Evolutionary conservation across 2,888 invertebrate species (phyloP), one percentile per base, ranked within the genome.

Genomic region (Leptinotarsa juncta): DNA sequence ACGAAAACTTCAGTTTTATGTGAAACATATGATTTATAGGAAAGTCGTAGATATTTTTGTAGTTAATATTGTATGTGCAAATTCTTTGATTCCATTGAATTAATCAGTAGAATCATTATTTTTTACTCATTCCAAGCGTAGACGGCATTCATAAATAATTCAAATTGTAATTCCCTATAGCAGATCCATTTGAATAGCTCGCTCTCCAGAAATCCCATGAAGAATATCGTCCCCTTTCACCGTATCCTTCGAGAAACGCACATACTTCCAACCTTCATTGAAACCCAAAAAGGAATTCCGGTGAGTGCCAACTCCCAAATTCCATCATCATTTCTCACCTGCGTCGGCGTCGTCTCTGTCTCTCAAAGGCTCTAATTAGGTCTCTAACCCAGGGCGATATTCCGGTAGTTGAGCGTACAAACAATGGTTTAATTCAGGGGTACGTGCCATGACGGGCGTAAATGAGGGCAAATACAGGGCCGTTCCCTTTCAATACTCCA

Each of bases 341-440:
- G 62, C 62, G 62, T 62, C 62, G 62, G 62, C 42, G 62, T 62
- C 32, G n/a, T 62, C 16, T n/a, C 42, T 42, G 26, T 62, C 42
- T 32, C 62, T 62, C 62, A 62, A 62, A 62, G 62, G 62, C 62
- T n/a, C 42, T 62, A 62, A 62, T 62, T 62, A 62, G 62, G 62
- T 32, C 42, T 62, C 62, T 62, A 62, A 62, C 62, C 62, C 26
- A 2, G 32, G 62, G 62, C 62, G 26, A 62, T 62, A 62, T 42
- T n/a, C 26, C 62, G 62, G 42, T 62, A 62, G 62, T 62, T 32
- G 62, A 32, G 62, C 62, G 26, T 16, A 42, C 62, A 62, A 62
- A 62, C 62, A 62, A 62, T 42, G 16, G 62, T 16, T 42, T 62
- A 62, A 62, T 62, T 62, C 62, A 32, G 32, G 10, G 62, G 32